phyloP scores from a whole-genome alignment of 1,140 invertebrate species.

The Drosophila mojavensis region DNA sequence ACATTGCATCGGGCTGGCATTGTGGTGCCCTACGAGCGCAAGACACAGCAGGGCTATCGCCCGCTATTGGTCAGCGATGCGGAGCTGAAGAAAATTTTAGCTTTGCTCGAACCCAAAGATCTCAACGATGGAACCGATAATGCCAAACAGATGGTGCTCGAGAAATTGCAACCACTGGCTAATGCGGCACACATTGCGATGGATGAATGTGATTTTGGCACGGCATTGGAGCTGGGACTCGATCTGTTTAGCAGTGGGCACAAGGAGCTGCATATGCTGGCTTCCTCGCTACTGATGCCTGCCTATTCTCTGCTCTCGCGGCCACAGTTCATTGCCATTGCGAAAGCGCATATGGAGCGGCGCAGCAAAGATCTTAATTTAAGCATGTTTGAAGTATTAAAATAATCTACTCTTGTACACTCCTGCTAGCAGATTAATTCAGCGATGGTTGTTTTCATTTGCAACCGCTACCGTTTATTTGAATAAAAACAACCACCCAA shows the following conservation, averaged over 20 bases:
- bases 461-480: slow-evolving; percentile 46
- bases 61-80: slow-evolving; percentile 90
- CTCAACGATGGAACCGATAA: slow-evolving; percentile 86
- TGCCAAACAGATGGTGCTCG: slow-evolving; percentile 86
- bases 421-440: not conserved
- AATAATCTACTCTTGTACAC: slow-evolving; percentile 2
- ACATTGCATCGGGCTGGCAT: slow-evolving; percentile 94
- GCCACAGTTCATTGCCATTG: slow-evolving; percentile 90
- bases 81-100: slow-evolving; percentile 90
- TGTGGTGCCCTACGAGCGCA: slow-evolving; percentile 93
- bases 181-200: slow-evolving; percentile 87
- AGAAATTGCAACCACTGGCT: slow-evolving; percentile 90
- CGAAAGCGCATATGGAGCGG: slow-evolving; percentile 87
- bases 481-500: slow-evolving; percentile 45
- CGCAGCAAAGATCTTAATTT: slow-evolving; percentile 56
- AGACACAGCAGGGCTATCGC: slow-evolving; percentile 92
- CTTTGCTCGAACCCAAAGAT: slow-evolving; percentile 86
- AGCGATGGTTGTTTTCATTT: not conserved
- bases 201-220: slow-evolving; percentile 97
- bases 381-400: slow-evolving; percentile 61
- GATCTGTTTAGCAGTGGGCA: slow-evolving; percentile 92
- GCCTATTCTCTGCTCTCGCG: slow-evolving; percentile 91
- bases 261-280: slow-evolving; percentile 87
- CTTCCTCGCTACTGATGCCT: slow-evolving; percentile 88
- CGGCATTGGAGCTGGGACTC: slow-evolving; percentile 93